Evolutionary conservation across 2,113 vertebrate species (phyloP).

Genomic region (Bujurquina vittata): DNA sequence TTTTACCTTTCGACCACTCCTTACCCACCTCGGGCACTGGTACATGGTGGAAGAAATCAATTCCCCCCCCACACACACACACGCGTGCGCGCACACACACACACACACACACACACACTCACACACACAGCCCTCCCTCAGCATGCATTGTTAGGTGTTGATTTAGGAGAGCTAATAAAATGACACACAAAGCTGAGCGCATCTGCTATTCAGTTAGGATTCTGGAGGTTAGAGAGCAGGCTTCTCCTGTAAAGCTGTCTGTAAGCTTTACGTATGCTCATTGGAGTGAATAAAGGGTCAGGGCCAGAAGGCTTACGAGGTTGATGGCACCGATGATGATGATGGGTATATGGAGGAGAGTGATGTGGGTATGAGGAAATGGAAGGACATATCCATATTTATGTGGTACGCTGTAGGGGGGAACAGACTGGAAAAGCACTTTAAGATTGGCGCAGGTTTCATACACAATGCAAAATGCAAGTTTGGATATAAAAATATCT

Average conservation of each 20-base stretch:
- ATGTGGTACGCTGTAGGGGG: background rate
- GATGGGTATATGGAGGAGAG: constrained; percentile 30
- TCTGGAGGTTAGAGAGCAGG: constrained; percentile 73
- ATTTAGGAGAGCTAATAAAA: constrained; percentile 82
- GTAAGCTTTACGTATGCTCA: constrained; percentile 60
- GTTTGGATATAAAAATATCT: constrained; percentile 7
- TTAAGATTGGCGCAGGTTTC: constrained; percentile 2
- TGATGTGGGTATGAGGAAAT: constrained; percentile 40
- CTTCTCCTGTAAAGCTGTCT: constrained; percentile 76
- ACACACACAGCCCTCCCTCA: background rate
- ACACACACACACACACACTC: no score
- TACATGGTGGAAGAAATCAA: constrained; percentile 75
- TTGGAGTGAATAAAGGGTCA: constrained; percentile 71
- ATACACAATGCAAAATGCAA: background rate
- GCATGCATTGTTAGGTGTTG: constrained; percentile 78
- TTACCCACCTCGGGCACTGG: constrained; percentile 65
- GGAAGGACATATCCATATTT: constrained; percentile 50
- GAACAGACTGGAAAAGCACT: background rate
- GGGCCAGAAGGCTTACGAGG: constrained; percentile 47
- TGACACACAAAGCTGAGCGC: constrained; percentile 76
- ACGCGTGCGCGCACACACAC: no score
- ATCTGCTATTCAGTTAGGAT: constrained; percentile 77
- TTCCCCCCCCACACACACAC: constrained; percentile 20
- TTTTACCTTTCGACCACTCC: constrained; percentile 64
- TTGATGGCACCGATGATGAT: constrained; percentile 57